These are phyloP conservation scores for Xerus rutilus DNA, from an alignment of 2,797 vertebrate genomes.

Conservation along the genomic window DNA sequence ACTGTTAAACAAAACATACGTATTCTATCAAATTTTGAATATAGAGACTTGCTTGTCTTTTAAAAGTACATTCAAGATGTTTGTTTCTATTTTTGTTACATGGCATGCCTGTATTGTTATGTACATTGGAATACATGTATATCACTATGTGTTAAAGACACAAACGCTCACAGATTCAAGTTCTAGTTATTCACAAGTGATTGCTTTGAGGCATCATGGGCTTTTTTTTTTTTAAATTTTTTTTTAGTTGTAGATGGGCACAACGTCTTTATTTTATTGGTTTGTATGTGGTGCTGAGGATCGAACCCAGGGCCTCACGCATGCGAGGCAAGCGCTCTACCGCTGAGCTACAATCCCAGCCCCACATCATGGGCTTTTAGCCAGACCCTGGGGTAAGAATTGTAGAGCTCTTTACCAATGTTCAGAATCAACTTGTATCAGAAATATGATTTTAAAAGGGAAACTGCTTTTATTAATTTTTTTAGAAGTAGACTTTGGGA, in stretches of 20 bases:
- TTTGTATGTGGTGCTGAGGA: too few relatives aligned
- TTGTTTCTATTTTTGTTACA: constrained; percentile 57
- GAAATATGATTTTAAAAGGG: background rate
- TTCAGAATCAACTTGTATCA: constrained; percentile 14
- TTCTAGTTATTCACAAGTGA: constrained; percentile 65
- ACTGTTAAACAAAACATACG: constrained; percentile 10
- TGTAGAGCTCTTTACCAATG: background rate
- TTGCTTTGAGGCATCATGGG: background rate
- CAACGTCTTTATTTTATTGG: too few relatives aligned
- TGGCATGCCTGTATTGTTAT: background rate
- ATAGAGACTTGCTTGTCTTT: constrained; percentile 32
- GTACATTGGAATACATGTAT: background rate
- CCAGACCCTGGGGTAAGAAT: constrained; percentile 21
- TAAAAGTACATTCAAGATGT: constrained; percentile 37
- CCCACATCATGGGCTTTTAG: background rate
- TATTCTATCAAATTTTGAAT: constrained; percentile 54
- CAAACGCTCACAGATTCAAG: background rate
- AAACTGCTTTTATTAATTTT: constrained; percentile 60
- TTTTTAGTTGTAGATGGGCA: too few relatives aligned
- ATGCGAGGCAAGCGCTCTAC: too few relatives aligned
- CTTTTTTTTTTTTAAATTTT: too few relatives aligned
- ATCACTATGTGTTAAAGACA: constrained; percentile 29
- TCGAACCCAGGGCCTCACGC: too few relatives aligned
- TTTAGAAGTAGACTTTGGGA: constrained; percentile 42
- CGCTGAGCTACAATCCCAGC: too few relatives aligned